phyloP scores from a whole-genome alignment of 2,888 invertebrate species.

The Yponomeuta malinellus region DNA sequence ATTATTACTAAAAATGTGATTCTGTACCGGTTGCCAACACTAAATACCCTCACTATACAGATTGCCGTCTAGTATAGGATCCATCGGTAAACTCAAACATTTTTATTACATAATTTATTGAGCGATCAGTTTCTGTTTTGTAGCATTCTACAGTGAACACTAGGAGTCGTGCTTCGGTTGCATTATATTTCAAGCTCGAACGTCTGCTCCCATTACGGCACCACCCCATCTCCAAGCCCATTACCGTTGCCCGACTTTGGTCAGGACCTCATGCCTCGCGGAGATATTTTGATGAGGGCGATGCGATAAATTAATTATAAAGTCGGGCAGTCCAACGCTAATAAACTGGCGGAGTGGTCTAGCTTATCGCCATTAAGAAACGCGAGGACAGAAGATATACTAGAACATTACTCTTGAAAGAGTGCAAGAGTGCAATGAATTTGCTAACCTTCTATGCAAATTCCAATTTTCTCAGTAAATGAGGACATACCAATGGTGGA shows the following conservation, averaged over 20 bases:
- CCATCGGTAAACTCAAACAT: no score
- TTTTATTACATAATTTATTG: no score
- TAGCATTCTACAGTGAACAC: no score
- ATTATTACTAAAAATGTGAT: no score
- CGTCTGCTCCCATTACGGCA: slow-evolving; percentile 24
- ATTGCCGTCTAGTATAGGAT: no score
- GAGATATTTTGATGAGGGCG: slow-evolving; percentile 61
- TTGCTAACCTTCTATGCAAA: no score
- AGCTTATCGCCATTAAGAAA: slow-evolving; percentile 42
- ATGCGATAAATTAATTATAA: slow-evolving; percentile 62
- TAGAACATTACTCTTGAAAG: background rate
- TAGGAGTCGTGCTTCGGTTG: background rate
- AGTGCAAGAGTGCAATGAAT: no score
- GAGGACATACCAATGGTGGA: no score
- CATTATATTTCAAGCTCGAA: background rate
- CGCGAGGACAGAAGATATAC: background rate
- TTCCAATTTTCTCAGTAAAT: no score
- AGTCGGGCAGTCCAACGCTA: slow-evolving; percentile 40
- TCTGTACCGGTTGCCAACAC: no score
- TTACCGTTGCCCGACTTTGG: slow-evolving; percentile 34
- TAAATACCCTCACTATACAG: no score
- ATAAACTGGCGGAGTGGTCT: slow-evolving; percentile 42
- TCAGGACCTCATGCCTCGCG: slow-evolving; percentile 49
- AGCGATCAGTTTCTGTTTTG: no score
- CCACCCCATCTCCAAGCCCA: slow-evolving; percentile 23